Base-by-base conservation (phyloP, 2,888 invertebrate species). In the Tetanocera ferruginea region DNA sequence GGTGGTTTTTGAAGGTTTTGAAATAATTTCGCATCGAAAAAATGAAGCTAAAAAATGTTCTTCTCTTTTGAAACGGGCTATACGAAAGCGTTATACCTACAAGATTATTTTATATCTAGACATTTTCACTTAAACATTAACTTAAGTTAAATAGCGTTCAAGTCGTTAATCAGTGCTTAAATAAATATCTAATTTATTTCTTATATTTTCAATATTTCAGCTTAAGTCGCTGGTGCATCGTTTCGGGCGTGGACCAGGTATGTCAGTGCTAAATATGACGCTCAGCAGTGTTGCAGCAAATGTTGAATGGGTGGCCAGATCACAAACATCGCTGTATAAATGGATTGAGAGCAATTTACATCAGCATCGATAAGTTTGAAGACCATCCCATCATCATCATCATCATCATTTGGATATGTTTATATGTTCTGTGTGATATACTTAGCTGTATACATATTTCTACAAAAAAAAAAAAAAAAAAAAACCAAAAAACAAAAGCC, bases 161-260 rank as follows among this genome's bases (percentile, higher is more conserved):
- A n/a, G n/a, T n/a, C n/a, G n/a, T n/a, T n/a, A n/a, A n/a, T n/a
- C n/a, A n/a, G n/a, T n/a, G n/a, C n/a, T n/a, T 31, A 31, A 31
- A 31, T 31, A 31, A 31, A 31, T n/a, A 31, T 31, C 3, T 31
- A 4, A 31, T 4, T 31, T 4, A 31, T 5, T 5, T 5, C 31
- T 5, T 5, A 37, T 37, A 43, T 14, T 43, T 43, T 14, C 43
- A 2, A 11, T 14, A 43, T n/a, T 8, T 81, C 80, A 90, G 90
- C 85, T 90, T 0, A 90, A 90, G 81, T 90, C 90, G 0, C 79
- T 90, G 78, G 89, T 90, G 49, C 89, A 90, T 84, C 89, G 90
- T 5, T 90, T 90, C 76, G 90, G 90, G n/a, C 85, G 88, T 66
- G 90, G 90, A n/a, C 88, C 86, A 43, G 90, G 90, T 34, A 87